Conservation (phyloP, 2,888 invertebrate genomes). For the Blastobasis adustella region DNA sequence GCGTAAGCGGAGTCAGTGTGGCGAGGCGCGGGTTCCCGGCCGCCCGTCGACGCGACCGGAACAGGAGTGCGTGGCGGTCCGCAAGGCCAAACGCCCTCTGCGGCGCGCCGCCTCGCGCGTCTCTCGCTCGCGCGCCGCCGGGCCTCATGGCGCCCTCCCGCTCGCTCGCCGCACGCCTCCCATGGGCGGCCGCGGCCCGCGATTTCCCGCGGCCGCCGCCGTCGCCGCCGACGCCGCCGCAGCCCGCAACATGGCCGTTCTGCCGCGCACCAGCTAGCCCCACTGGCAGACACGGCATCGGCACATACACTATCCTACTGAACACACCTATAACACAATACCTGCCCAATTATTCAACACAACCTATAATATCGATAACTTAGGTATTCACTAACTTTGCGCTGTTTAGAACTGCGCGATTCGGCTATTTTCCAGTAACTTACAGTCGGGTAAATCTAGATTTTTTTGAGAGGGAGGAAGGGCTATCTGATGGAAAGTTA, state of each 20-base stretch:
- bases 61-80: slow-evolving; percentile 68
- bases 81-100: slow-evolving; percentile 71
- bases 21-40: slow-evolving; percentile 69
- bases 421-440: no score
- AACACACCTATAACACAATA: no score
- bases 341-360: no score
- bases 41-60: slow-evolving; percentile 74
- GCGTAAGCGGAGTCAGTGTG: slow-evolving; percentile 57
- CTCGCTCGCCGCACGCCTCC: slow-evolving; percentile 65
- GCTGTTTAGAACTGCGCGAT: no score
- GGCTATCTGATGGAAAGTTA: no score
- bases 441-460: no score
- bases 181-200: slow-evolving; percentile 74
- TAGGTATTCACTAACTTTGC: no score
- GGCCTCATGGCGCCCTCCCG: slow-evolving; percentile 38
- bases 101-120: slow-evolving; percentile 74
- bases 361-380: no score
- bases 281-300: slow-evolving; percentile 29
- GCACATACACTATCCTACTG: background rate
- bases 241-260: slow-evolving; percentile 68
- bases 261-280: slow-evolving; percentile 38
- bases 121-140: slow-evolving; percentile 44
- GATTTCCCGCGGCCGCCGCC: slow-evolving; percentile 62
- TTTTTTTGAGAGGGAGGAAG: no score
- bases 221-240: slow-evolving; percentile 47